These are phyloP conservation scores for Polyploca ridens DNA, from an alignment of 2,888 invertebrate genomes.

Conservation along the genomic window DNA sequence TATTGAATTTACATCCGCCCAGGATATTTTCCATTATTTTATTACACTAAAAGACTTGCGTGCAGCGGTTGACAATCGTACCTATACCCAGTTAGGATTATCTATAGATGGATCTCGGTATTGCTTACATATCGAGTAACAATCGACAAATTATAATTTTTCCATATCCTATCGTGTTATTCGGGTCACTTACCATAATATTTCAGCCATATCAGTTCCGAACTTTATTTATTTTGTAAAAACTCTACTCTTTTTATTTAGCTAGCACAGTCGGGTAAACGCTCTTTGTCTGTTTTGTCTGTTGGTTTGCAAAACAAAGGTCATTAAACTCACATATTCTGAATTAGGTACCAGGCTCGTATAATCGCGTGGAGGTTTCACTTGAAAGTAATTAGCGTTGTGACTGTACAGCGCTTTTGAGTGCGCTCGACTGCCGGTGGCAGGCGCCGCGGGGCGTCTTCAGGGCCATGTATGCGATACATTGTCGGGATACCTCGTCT, in stretches of 20 bases:
- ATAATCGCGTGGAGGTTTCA: conserved; percentile 17
- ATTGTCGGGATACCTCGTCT: conserved; percentile 46
- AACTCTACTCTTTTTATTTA: neutral
- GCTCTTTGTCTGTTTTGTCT: neutral
- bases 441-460: conserved; percentile 65
- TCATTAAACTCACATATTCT: conserved; percentile 3
- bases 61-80: conserved; percentile 4
- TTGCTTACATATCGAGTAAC: conserved; percentile 1
- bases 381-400: conserved; percentile 46
- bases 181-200: neutral
- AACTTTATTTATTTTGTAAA: neutral
- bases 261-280: neutral
- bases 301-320: neutral
- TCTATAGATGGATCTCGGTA: neutral
- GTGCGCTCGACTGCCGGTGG: conserved; percentile 52
- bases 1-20: neutral
- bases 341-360: neutral
- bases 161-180: neutral
- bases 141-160: neutral
- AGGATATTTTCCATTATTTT: neutral
- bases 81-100: neutral
- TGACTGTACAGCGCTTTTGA: conserved; percentile 38
- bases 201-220: neutral
- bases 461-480: conserved; percentile 44
- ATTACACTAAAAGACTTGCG: neutral